A percentile compares a stretch with the other conserved stretches of the same genome.
These are phyloP conservation scores for Tenrec ecaudatus DNA, from an alignment of 2,113 vertebrate genomes.

Conservation along the genomic window DNA sequence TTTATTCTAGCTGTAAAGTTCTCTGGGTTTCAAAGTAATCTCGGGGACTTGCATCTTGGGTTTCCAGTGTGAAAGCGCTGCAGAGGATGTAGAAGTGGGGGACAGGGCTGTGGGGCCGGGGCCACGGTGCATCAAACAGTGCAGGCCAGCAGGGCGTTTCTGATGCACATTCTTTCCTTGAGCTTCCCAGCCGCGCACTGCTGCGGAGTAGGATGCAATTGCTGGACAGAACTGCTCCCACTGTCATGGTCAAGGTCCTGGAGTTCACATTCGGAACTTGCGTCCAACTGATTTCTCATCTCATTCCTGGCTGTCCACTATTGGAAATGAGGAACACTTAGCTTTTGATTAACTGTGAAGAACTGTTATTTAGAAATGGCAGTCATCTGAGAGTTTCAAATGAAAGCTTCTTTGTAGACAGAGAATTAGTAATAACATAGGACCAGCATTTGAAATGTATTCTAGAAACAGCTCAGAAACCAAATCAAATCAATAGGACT, in stretches of 20 bases:
- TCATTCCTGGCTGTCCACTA: not conserved
- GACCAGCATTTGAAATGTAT: not conserved
- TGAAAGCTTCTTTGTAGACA: not conserved
- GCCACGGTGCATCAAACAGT: not conserved
- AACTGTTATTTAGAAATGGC: not conserved
- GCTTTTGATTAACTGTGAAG: not conserved
- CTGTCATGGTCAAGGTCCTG: not conserved
- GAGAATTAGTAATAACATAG: not conserved
- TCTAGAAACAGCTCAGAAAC: not conserved
- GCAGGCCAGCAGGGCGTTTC: not conserved
- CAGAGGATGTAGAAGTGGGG: not conserved
- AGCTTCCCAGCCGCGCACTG: not conserved
- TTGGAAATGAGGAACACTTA: not conserved
- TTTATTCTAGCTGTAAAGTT: not conserved
- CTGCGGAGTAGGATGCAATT: not conserved
- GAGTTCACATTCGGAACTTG: not conserved
- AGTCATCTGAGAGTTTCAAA: not conserved
- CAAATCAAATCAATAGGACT: not conserved
- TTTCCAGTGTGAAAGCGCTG: not conserved
- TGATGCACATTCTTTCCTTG: not conserved
- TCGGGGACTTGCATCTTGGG: not conserved
- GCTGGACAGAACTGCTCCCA: not conserved
- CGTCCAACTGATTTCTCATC: not conserved
- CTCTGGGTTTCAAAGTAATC: not conserved
- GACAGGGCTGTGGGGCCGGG: not conserved